Evolutionary conservation across 2,797 vertebrate species (phyloP).

Genomic region (Gambusia yucatana): DNA sequence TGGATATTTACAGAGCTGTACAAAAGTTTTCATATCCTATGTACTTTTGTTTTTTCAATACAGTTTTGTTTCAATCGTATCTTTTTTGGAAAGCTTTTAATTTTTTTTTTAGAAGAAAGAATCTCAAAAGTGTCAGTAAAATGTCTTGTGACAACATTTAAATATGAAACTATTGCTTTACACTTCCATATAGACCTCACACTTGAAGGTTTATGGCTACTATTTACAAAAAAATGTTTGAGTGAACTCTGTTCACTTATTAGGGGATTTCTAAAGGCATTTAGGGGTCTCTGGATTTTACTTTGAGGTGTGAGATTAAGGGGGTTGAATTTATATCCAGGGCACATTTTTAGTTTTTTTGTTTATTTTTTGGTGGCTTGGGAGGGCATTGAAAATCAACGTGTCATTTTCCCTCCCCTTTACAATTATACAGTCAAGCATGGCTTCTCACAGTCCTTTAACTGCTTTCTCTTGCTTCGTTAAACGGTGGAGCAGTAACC

Average conservation of each 20-base stretch:
- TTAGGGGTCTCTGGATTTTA: neutral
- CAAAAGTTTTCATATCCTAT: neutral
- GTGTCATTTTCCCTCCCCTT: neutral
- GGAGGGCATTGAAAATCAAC: neutral
- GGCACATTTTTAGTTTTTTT: neutral
- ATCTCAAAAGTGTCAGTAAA: neutral
- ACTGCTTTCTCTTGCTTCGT: conserved; percentile 6
- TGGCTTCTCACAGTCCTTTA: conserved; percentile 14
- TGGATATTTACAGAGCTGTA: neutral
- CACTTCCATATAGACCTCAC: neutral
- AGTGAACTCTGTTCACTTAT: neutral
- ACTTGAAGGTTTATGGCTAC: neutral
- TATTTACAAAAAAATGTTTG: neutral
- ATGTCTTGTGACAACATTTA: neutral
- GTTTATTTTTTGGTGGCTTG: neutral
- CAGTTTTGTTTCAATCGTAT: neutral
- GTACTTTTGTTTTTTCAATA: neutral
- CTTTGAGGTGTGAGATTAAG: neutral
- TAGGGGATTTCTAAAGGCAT: neutral
- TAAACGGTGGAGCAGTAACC: conserved; percentile 14
- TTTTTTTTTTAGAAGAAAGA: neutral
- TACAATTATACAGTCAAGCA: conserved; percentile 1
- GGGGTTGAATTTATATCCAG: neutral
- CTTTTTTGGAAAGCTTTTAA: neutral
- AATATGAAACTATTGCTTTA: neutral